A percentile compares a stretch with the other conserved stretches of the same genome.
Evolutionary conservation across 2,113 vertebrate species (phyloP).

Genomic region (Drymodes brunneopygia): DNA sequence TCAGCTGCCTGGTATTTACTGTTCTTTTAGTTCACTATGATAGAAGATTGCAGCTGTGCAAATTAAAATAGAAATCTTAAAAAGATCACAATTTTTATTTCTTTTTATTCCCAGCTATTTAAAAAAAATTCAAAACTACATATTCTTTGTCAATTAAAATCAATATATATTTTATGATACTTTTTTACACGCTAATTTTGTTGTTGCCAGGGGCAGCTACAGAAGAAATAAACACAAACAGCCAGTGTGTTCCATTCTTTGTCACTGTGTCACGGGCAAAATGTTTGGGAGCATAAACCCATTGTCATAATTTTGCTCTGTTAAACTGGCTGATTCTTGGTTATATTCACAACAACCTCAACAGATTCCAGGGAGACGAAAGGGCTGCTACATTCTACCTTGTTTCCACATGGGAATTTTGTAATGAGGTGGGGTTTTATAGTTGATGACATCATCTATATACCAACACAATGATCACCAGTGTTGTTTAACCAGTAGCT

Average conservation of each 20-base stretch:
- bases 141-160: neutral
- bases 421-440: neutral
- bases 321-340: neutral
- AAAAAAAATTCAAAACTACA: neutral
- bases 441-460: neutral
- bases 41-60: conserved; percentile 20
- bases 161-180: neutral
- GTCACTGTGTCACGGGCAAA: neutral
- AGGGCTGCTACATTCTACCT: neutral
- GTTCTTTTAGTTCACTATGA: conserved; percentile 8
- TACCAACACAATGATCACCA: neutral
- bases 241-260: neutral
- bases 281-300: neutral
- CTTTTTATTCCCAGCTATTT: neutral
- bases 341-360: neutral
- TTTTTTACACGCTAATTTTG: conserved; percentile 20
- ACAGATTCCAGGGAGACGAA: neutral
- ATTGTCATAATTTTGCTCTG: neutral
- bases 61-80: conserved; percentile 15
- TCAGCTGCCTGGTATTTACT: conserved; percentile 35
- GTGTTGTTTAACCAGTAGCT: neutral
- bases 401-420: neutral
- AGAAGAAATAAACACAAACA: conserved; percentile 20
- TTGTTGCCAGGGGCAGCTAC: conserved; percentile 63
- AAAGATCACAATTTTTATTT: neutral